Conservation (phyloP, 2,113 vertebrate genomes). For the Carassius auratus region DNA sequence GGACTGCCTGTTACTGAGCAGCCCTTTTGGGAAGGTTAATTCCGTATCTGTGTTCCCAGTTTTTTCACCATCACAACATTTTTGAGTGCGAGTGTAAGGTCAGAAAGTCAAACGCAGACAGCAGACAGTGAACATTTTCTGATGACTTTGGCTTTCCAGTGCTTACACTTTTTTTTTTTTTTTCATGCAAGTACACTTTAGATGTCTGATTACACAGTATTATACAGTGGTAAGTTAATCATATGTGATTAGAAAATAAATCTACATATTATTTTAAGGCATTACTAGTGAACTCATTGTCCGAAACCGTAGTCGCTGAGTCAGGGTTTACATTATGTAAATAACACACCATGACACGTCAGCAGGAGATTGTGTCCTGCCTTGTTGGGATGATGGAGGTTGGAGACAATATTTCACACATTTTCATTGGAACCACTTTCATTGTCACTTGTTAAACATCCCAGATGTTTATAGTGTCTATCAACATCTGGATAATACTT, state of each 20-base stretch:
- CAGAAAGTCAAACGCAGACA: slow-evolving; percentile 26
- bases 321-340: not conserved
- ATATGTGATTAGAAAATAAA: slow-evolving; percentile 4
- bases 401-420: not conserved
- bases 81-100: slow-evolving; percentile 18
- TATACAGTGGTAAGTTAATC: not conserved
- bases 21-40: slow-evolving; percentile 52
- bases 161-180: not conserved
- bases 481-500: not conserved
- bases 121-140: not conserved
- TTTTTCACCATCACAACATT: slow-evolving; percentile 16
- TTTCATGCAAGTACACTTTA: not conserved
- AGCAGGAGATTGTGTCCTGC: not conserved
- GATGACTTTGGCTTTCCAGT: not conserved
- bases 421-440: not conserved
- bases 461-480: no score
- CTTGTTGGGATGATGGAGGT: not conserved
- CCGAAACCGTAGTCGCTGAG: not conserved
- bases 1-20: slow-evolving; percentile 29
- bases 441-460: not conserved
- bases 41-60: slow-evolving; percentile 33
- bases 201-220: not conserved
- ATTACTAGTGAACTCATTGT: not conserved
- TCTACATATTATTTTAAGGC: not conserved
- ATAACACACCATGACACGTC: not conserved